Conservation (phyloP, 2,797 vertebrate species). For the Tiaroga cobitis region DNA sequence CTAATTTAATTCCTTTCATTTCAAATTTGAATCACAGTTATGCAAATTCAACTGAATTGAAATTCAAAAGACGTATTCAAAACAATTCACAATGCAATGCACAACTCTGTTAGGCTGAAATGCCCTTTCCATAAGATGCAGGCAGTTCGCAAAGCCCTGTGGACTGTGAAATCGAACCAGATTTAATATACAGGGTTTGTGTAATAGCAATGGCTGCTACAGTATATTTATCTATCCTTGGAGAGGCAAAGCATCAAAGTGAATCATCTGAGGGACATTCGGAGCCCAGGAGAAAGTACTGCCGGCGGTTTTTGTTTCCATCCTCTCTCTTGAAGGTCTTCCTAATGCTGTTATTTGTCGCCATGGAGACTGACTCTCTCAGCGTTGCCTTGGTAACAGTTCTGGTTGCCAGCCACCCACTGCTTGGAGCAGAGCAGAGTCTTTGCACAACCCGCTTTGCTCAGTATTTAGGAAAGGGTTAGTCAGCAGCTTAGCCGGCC, state of each 20-base stretch:
- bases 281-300: slow-evolving; percentile 25
- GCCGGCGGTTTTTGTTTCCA: slow-evolving; percentile 55
- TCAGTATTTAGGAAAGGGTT: slow-evolving; percentile 57
- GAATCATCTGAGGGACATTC: slow-evolving; percentile 36
- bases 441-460: slow-evolving; percentile 49
- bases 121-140: slow-evolving; percentile 9
- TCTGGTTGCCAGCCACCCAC: slow-evolving; percentile 70
- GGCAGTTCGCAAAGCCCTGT: slow-evolving; percentile 19
- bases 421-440: slow-evolving; percentile 62
- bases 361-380: slow-evolving; percentile 81
- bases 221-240: slow-evolving; percentile 4
- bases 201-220: slow-evolving; percentile 5
- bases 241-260: slow-evolving; percentile 32
- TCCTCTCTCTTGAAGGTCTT: slow-evolving; percentile 49
- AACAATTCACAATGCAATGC: background rate
- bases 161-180: slow-evolving; percentile 14
- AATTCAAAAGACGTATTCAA: background rate
- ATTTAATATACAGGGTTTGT: slow-evolving; percentile 34
- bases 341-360: slow-evolving; percentile 77
- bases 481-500: slow-evolving; percentile 59
- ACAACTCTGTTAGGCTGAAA: background rate
- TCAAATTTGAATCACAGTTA: background rate
- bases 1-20: background rate
- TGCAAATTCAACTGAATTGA: background rate
- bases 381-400: slow-evolving; percentile 80